Base-by-base conservation (phyloP, 2,113 vertebrate genomes). In the Gallinago media region DNA sequence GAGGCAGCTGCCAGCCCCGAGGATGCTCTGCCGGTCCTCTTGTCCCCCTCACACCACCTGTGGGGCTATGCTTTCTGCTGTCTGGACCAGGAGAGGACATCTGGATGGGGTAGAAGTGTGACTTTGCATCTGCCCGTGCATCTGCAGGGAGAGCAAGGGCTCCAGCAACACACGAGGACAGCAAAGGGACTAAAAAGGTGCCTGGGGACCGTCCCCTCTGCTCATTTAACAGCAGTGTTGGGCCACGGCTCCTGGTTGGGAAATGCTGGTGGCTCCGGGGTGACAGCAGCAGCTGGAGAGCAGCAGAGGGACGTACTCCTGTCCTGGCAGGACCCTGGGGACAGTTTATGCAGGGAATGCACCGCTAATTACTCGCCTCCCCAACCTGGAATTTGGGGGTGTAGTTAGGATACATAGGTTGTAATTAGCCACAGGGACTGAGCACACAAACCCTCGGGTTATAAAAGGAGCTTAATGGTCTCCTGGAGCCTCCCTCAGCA, bases 191-290 rank as follows among this genome's bases (percentile, higher is more conserved):
- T 18, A 4, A 34, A 34, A 25, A 21, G 4, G 38, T 25, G 4
- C 12, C 40, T 29, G 42, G 17, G 21, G 21, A n/a, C 22, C 4
- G 10, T 7, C 21, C 34, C 23, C 17, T 52, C 42, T 22, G 3
- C 8, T 50, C 0, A 20, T 44, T 55, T 36, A 36, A 23, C 31
- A 66, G 58, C 68, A 68, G n/a, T 1, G 4, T 59, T 42, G 61
- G 15, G 21, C 25, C 5, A 2, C 50, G 50, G 12, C 26, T 26
- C 34, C 27, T 21, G 23, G 4, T 27, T 80, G 77, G 44, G 29
- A 38, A 36, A 12, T 0, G 0, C 10, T 29, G 54, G 34, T 59
- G 50, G 26, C 26, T 73, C 29, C 2, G 2, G 46, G 55, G 0
- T 34, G 88, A 8, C 36, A 63, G 75, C 47, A 67, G 55, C 9